These are phyloP conservation scores for Rhabdomys pumilio DNA, from an alignment of 2,797 vertebrate genomes.

Conservation along the genomic window DNA sequence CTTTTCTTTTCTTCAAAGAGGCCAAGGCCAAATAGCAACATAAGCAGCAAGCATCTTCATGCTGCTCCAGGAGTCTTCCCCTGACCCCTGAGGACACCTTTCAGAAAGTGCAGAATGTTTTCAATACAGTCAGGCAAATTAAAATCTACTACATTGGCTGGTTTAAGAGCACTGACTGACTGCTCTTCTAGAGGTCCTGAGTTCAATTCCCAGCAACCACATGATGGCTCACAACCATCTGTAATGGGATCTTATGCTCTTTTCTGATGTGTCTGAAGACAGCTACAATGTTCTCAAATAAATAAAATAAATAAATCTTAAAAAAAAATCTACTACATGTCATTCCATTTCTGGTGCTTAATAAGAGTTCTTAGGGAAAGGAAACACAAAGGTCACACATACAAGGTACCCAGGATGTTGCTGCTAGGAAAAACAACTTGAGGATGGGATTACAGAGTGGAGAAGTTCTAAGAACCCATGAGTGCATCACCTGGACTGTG, in stretches of 20 bases:
- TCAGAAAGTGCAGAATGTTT: neutral
- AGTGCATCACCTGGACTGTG: neutral
- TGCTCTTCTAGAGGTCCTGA: no score
- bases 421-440: neutral
- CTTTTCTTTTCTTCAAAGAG: neutral
- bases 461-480: neutral
- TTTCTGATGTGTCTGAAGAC: no score
- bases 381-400: neutral
- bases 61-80: constrained; percentile 5
- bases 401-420: neutral
- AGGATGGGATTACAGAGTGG: neutral
- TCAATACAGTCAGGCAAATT: constrained; percentile 4
- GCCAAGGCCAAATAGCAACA: neutral
- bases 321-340: neutral
- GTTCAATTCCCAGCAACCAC: no score
- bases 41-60: neutral
- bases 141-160: neutral
- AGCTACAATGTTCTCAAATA: no score
- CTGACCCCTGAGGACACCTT: neutral
- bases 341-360: constrained; percentile 33
- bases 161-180: no score
- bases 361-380: neutral
- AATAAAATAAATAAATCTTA: no score
- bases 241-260: no score
- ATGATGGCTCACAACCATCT: no score